Evolutionary conservation across 2,888 invertebrate genomes (phyloP).

Genomic region (Callosobruchus maculatus): DNA sequence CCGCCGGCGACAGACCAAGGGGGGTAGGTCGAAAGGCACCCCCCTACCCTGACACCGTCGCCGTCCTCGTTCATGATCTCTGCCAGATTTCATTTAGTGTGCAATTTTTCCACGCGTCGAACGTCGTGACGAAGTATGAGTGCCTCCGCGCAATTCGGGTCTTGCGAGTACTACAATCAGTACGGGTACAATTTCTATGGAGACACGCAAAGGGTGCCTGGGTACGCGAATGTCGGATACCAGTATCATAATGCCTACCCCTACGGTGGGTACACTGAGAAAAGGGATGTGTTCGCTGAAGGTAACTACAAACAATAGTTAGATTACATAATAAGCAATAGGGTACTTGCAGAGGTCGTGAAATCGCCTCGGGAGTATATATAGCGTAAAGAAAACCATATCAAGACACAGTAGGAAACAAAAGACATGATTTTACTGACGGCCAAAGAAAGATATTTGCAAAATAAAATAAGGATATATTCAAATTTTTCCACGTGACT

Average conservation of each 20-base stretch:
- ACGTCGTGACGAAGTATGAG: conserved; percentile 35
- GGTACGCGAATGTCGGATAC: neutral
- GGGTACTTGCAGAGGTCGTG: too few species aligned
- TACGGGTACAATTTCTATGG: conserved; percentile 22
- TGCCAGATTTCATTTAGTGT: conserved; percentile 33
- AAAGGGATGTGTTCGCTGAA: neutral
- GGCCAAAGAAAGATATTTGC: too few species aligned
- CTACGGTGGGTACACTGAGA: neutral
- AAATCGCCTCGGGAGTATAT: too few species aligned
- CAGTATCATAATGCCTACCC: neutral
- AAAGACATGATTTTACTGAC: too few species aligned
- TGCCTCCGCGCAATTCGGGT: conserved; percentile 32
- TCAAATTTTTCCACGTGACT: too few species aligned
- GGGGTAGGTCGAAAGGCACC: conserved; percentile 33
- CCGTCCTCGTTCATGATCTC: conserved; percentile 50
- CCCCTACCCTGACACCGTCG: conserved; percentile 49
- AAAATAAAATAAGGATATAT: too few species aligned
- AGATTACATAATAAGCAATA: too few species aligned
- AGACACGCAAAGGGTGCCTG: neutral
- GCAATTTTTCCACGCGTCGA: conserved; percentile 27
- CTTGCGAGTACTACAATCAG: conserved; percentile 41
- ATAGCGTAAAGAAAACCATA: too few species aligned
- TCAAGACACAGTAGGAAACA: too few species aligned
- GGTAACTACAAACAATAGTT: too few species aligned
- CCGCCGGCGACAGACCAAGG: conserved; percentile 45